These are phyloP conservation scores for Neoascia interrupta DNA, from an alignment of 2,888 invertebrate species.

Conservation along the genomic window DNA sequence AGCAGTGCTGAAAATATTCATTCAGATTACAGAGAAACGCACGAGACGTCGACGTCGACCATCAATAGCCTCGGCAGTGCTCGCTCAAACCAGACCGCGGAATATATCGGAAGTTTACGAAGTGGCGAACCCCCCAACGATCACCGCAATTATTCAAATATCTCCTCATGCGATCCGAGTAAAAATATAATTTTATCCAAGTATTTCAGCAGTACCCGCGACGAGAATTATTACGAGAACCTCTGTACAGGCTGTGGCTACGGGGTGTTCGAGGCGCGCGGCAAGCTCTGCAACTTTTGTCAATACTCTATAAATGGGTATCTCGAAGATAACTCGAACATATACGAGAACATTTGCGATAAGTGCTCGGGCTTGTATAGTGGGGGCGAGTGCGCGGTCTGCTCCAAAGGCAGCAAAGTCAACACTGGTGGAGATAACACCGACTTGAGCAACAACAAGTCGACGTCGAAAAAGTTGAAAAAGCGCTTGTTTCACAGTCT, in stretches of 20 bases:
- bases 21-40: slow-evolving; percentile 38
- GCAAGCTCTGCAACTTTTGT: slow-evolving; percentile 77
- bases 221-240: slow-evolving; percentile 76
- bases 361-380: slow-evolving; percentile 76
- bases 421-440: slow-evolving; percentile 35
- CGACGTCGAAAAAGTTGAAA: slow-evolving; percentile 59
- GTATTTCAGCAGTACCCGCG: slow-evolving; percentile 74
- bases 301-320: slow-evolving; percentile 76
- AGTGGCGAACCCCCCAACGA: slow-evolving; percentile 17
- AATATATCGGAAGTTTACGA: slow-evolving; percentile 38
- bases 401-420: slow-evolving; percentile 45
- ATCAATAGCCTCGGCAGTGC: slow-evolving; percentile 41
- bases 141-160: slow-evolving; percentile 41
- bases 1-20: slow-evolving; percentile 52
- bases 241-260: slow-evolving; percentile 78
- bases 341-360: slow-evolving; percentile 78
- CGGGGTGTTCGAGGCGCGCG: slow-evolving; percentile 77
- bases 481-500: slow-evolving; percentile 72
- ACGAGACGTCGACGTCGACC: slow-evolving; percentile 44
- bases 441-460: slow-evolving; percentile 16
- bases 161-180: slow-evolving; percentile 42
- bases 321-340: slow-evolving; percentile 71
- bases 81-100: slow-evolving; percentile 18
- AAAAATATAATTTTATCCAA: slow-evolving; percentile 74
- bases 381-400: slow-evolving; percentile 73